Conservation (phyloP, 2,888 invertebrate genomes). For the Ditula angustiorana region DNA sequence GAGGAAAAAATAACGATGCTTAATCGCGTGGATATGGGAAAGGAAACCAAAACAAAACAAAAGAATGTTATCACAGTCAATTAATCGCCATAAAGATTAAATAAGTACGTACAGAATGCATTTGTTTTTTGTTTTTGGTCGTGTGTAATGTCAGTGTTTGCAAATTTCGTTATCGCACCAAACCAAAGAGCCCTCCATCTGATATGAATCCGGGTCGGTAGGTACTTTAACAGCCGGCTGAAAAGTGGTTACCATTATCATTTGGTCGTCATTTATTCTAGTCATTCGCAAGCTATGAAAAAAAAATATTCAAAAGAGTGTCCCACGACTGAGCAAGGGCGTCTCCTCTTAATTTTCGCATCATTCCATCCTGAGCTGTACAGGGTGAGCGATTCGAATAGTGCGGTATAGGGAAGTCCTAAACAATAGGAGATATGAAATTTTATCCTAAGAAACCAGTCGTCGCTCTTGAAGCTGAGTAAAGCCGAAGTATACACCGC, state of each 20-base stretch:
- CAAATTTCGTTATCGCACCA: conserved; percentile 5
- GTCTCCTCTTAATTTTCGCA: too few relatives aligned
- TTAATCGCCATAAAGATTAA: background rate
- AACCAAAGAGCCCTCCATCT: conserved; percentile 10
- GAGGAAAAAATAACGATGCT: too few relatives aligned
- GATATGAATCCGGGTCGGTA: conserved; percentile 28
- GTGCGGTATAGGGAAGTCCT: too few relatives aligned
- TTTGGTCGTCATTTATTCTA: background rate
- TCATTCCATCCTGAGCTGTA: too few relatives aligned
- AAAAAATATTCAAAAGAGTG: background rate
- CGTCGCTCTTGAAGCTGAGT: too few relatives aligned
- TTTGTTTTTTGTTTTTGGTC: background rate
- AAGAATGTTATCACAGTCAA: background rate
- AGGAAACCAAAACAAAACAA: background rate
- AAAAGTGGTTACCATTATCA: conserved; percentile 16
- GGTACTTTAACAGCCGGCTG: conserved; percentile 9
- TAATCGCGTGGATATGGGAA: too few relatives aligned
- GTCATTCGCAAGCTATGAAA: background rate
- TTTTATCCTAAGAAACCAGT: too few relatives aligned
- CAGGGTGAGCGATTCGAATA: too few relatives aligned
- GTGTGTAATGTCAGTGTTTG: background rate
- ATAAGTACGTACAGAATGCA: background rate
- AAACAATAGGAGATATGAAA: too few relatives aligned
- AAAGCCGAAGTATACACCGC: too few relatives aligned
- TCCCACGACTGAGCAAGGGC: too few relatives aligned